phyloP scores from a whole-genome alignment of 2,888 invertebrate genomes.

The Apodemia duryi region DNA sequence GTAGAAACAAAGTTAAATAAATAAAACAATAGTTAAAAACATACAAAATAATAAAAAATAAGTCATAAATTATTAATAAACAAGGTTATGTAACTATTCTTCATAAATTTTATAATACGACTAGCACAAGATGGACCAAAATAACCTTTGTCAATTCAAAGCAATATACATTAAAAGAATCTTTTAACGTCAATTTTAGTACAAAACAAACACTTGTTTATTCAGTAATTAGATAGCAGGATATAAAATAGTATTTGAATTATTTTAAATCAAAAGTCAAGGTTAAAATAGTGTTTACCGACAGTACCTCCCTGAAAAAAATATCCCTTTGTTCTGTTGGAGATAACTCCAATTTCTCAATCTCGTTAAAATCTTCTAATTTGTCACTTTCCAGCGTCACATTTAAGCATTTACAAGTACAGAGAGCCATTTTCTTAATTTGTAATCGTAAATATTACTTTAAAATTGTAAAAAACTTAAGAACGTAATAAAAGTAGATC shows the following conservation, averaged over 20 bases:
- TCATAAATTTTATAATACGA: conserved; percentile 1
- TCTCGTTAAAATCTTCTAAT: conserved; percentile 75
- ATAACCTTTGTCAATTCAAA: conserved; percentile 35
- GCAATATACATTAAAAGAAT: background rate
- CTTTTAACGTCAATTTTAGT: background rate
- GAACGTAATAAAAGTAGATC: conserved; percentile 47
- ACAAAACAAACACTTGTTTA: background rate
- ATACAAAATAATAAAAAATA: background rate
- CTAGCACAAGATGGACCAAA: conserved; percentile 26
- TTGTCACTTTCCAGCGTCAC: conserved; percentile 82
- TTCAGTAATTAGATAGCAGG: background rate
- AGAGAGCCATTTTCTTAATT: conserved; percentile 72
- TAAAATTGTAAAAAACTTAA: conserved; percentile 57
- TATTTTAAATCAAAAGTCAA: conserved; percentile 43
- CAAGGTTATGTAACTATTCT: conserved; percentile 7
- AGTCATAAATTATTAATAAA: background rate
- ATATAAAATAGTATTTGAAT: conserved; percentile 20
- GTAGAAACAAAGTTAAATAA: background rate
- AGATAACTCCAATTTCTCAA: conserved; percentile 77
- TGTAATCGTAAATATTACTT: conserved; percentile 37
- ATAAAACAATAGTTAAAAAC: background rate
- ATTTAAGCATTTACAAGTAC: conserved; percentile 88
- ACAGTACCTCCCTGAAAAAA: conserved; percentile 83
- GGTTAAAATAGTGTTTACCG: conserved; percentile 68
- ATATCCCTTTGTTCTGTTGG: conserved; percentile 80